A percentile compares a stretch with the other conserved stretches of the same genome.
These are phyloP conservation scores for Rhagoletis zephyria DNA, from an alignment of 1,140 invertebrate species.

Conservation along the genomic window DNA sequence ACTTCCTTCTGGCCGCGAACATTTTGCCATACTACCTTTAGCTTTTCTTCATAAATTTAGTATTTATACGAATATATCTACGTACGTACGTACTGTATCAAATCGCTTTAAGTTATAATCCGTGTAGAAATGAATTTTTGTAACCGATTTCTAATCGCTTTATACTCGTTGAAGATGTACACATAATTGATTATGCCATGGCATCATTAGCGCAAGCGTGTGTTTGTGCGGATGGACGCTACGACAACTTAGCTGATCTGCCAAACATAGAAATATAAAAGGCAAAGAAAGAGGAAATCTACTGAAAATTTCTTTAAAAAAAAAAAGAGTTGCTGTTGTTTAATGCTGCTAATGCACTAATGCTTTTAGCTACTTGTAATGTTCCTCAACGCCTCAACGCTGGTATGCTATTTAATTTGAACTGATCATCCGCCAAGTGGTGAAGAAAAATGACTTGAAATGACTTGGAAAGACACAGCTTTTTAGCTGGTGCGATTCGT, in stretches of 20 bases:
- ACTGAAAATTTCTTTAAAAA: neutral
- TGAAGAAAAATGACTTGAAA: neutral
- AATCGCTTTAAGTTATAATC: slow-evolving; percentile 16
- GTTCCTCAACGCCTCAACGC: neutral
- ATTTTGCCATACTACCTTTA: neutral
- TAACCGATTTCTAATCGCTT: slow-evolving; percentile 31
- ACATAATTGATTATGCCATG: slow-evolving; percentile 32
- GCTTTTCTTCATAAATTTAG: neutral
- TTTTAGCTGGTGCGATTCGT: neutral
- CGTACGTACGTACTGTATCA: neutral
- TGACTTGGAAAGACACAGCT: neutral
- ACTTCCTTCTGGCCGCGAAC: neutral
- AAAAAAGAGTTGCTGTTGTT: neutral
- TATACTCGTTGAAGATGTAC: neutral
- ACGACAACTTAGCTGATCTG: neutral
- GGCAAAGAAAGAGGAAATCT: too few relatives aligned
- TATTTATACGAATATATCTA: too few relatives aligned
- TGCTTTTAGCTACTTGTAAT: slow-evolving; percentile 24
- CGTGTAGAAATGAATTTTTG: slow-evolving; percentile 28
- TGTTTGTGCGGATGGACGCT: neutral
- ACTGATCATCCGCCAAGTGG: slow-evolving; percentile 6
- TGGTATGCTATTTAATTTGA: neutral
- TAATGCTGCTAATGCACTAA: slow-evolving; percentile 1
- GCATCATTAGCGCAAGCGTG: neutral
- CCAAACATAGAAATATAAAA: too few relatives aligned